Evolutionary conservation across 2,797 vertebrate species (phyloP).

Genomic region (Takifugu ocellatus): DNA sequence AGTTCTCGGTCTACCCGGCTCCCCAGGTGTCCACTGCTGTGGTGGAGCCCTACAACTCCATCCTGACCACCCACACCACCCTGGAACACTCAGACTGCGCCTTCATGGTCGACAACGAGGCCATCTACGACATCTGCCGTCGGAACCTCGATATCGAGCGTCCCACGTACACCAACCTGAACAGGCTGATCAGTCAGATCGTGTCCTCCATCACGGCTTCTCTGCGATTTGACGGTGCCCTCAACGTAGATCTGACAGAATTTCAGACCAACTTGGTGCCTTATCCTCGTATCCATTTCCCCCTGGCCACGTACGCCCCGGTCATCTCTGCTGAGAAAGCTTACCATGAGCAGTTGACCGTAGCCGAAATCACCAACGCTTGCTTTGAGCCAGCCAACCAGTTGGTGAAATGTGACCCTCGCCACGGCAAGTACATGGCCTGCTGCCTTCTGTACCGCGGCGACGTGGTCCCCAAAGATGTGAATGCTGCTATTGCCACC

Average conservation of each 20-base stretch:
- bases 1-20: slow-evolving; percentile 84
- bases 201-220: slow-evolving; percentile 84
- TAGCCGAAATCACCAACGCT: background rate
- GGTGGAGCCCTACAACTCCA: slow-evolving; percentile 82
- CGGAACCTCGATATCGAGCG: slow-evolving; percentile 79
- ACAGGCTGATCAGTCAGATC: slow-evolving; percentile 78
- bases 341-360: no score
- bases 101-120: slow-evolving; percentile 70
- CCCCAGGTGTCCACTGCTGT: slow-evolving; percentile 85
- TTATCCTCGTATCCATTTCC: slow-evolving; percentile 67
- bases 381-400: background rate
- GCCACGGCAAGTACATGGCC: slow-evolving; percentile 1
- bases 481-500: slow-evolving; percentile 42
- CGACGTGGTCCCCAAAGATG: slow-evolving; percentile 76
- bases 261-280: slow-evolving; percentile 83
- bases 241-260: slow-evolving; percentile 82
- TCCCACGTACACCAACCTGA: slow-evolving; percentile 80
- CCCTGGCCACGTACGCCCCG: slow-evolving; percentile 76
- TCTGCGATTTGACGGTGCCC: slow-evolving; percentile 80
- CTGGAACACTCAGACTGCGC: slow-evolving; percentile 74
- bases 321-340: slow-evolving; percentile 75
- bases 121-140: slow-evolving; percentile 80
- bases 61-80: slow-evolving; percentile 78
- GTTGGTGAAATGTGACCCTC: background rate
- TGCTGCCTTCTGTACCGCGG: slow-evolving; percentile 54